Evolutionary conservation across 2,888 invertebrate genomes (phyloP), one percentile per base, ranked within the genome.

Genomic region (Ypsolopha scabrella): DNA sequence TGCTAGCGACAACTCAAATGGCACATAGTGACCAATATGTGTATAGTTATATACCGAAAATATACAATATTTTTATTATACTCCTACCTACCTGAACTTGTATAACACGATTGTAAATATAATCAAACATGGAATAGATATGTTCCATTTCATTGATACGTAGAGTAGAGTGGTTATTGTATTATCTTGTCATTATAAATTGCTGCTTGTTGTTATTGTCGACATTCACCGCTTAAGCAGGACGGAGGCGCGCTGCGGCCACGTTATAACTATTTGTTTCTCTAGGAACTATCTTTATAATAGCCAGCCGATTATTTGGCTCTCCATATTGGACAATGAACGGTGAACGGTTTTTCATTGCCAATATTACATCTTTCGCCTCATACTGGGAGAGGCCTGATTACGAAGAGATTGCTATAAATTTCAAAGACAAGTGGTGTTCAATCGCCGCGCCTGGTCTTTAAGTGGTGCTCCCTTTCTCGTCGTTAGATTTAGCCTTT

Each of bases 381-480:
- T 70, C 64, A 72, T 71, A 74, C 73, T 69, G 63, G 74, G 75
- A 74, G 70, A 77, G 75, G 75, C 75, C 63, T 78, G 80, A 83
- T 85, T 81, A 75, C 78, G 63, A 68, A 64, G 62, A 78, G 76
- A 83, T 83, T 81, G 75, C 85, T 82, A 81, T 83, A 82, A 81
- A 81, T 82, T 80, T 78, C 67, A 79, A 80, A 76, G 68, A 80
- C 75, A 70, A 79, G 74, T 71, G 72, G 72, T 72, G 73, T 70
- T 69, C 75, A 70, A 79, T 72, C 71, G 75, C 67, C 50, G 35
- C 41, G 45, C 51, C 51, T 11, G 65, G 72, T 78, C 76, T 82
- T 79, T 82, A 79, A 79, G 78, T 76, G 73, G 76, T 79, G 72
- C 75, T 80, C 76, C 83, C 83, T 83, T 86, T 86, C 83, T 76